Conservation (phyloP, 2,888 invertebrate genomes). For the Margaritifera margaritifera region DNA sequence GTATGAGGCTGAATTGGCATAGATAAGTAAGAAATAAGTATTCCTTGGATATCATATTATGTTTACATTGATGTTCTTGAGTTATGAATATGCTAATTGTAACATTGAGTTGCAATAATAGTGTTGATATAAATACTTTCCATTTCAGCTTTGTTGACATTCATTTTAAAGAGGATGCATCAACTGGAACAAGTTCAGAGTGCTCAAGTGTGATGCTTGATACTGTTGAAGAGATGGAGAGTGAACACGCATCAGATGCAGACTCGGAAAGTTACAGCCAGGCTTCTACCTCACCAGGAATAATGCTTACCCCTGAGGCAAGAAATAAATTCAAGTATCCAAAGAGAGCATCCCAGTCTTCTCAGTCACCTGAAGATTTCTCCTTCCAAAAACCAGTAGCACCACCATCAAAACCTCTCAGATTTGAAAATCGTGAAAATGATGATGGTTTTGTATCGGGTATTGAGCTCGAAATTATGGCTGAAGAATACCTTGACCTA, state of each 20-base stretch:
- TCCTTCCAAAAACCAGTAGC: not conserved
- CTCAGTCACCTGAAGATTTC: not conserved
- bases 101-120: too few species aligned
- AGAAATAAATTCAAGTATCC: constrained; percentile 28
- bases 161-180: too few species aligned
- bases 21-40: too few species aligned
- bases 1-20: too few species aligned
- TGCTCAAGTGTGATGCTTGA: constrained; percentile 15
- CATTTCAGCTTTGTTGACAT: too few species aligned
- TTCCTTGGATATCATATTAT: too few species aligned
- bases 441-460: constrained; percentile 39
- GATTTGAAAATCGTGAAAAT: constrained; percentile 12
- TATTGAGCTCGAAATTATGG: constrained; percentile 20
- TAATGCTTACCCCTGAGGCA: constrained; percentile 28
- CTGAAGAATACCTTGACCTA: too few species aligned
- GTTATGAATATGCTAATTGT: too few species aligned
- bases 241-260: constrained; percentile 22
- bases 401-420: constrained; percentile 8
- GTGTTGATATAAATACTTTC: too few species aligned
- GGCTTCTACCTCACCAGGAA: constrained; percentile 25
- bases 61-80: too few species aligned
- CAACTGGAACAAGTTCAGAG: constrained; percentile 3
- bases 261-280: constrained; percentile 30
- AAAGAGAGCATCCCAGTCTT: not conserved
- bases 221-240: constrained; percentile 18